Base-by-base conservation (phyloP, 2,797 vertebrate species). In the Muscicapa striata region DNA sequence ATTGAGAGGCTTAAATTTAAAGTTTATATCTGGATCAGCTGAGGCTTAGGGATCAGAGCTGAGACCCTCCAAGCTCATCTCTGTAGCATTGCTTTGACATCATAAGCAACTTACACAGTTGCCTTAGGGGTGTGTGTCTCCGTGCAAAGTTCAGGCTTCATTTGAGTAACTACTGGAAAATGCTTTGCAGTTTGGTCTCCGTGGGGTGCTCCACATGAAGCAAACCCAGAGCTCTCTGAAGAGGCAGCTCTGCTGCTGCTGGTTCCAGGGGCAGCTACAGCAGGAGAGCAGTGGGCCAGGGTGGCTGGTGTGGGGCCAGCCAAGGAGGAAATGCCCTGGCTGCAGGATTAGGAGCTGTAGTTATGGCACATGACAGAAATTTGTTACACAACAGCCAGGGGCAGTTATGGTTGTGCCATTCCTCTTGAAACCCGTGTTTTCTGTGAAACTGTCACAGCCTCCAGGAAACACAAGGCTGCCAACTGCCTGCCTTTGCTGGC, bases 261-360 rank as follows among this genome's bases (percentile, higher is more conserved):
- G 41, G 21, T 11, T 24, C 34, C 73, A 76, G 22, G 22, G 30
- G 8, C 46, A 59, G 66, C 52, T 58, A 4, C 29, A 64, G 55
- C 7, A 7, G 66, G 27, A 34, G 40, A n/a, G 41, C 22, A 3
- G 67, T 2, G 36, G 8, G 15, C 20, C 2, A 1, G 10, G 2
- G 11, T 29, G 45, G 5, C 13, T 15, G 61, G 1, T 3, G 5
- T 5, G 38, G 61, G 38, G 14, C 5, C 6, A 41, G 54, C 32
- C 30, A 4, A 7, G 43, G 14, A 36, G 45, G 48, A 34, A 57
- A 41, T 17, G 18, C 10, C 32, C 32, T 5, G 2, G 2, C 27
- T 32, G 46, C 7, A 12, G 61, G 5, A n/a, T 36, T 21, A 8
- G 15, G 11, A 32, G 30, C 6, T 0, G 0, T 6, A 15, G 32